Evolutionary conservation across 2,113 vertebrate species (phyloP).

Genomic region (Syngnathus scovelli): DNA sequence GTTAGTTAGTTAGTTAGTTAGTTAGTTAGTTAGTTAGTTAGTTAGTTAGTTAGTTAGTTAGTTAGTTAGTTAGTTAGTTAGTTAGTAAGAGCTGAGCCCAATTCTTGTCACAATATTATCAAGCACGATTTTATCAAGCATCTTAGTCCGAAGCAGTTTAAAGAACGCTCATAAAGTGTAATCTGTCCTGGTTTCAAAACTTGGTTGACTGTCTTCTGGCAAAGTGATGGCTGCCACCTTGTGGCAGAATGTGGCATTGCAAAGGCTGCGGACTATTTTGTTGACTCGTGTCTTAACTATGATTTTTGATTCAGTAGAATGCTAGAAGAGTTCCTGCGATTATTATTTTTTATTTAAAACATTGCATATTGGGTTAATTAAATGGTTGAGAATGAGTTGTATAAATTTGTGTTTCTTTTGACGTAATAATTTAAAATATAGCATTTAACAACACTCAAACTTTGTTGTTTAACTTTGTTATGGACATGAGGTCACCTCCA

Average conservation of each 20-base stretch:
- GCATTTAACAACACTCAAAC: not conserved
- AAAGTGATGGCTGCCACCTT: constrained; percentile 42
- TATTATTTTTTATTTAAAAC: no score
- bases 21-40: no score
- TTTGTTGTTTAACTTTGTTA: not conserved
- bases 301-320: not conserved
- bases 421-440: no score
- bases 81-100: not conserved
- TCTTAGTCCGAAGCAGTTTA: not conserved
- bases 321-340: no score
- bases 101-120: not conserved
- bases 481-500: constrained; percentile 20
- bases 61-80: no score
- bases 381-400: no score
- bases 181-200: not conserved
- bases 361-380: no score
- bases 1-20: no score
- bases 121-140: not conserved
- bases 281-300: not conserved
- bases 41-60: no score
- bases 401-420: no score
- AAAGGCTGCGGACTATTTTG: not conserved
- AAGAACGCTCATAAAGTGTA: not conserved
- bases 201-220: not conserved
- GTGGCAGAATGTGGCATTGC: constrained; percentile 28